Conservation (phyloP, 2,797 vertebrate species). For the Etheostoma perlongum region DNA sequence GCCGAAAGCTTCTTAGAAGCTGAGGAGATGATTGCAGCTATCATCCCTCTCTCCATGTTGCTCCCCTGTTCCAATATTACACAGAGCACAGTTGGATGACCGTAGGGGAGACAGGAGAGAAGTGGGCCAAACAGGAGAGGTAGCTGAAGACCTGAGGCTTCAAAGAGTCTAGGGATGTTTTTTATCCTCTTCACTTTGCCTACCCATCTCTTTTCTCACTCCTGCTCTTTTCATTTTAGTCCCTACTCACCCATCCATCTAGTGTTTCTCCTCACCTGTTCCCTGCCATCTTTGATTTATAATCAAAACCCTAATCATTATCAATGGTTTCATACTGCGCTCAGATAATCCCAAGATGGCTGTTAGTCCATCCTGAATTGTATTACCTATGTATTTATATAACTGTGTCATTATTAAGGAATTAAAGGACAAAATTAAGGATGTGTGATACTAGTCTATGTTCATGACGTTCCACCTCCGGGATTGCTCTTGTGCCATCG, state of each 20-base stretch:
- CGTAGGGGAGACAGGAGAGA: constrained; percentile 47
- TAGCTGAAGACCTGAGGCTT: constrained; percentile 64
- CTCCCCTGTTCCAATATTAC: constrained; percentile 55
- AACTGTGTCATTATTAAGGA: constrained; percentile 24
- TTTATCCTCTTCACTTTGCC: constrained; percentile 61
- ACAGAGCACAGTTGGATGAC: constrained; percentile 53
- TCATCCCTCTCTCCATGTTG: constrained; percentile 38
- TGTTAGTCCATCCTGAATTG: neutral
- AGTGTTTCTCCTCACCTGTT: constrained; percentile 30
- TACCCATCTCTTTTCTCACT: constrained; percentile 36
- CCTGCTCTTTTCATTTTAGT: constrained; percentile 29
- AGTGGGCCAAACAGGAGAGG: constrained; percentile 62
- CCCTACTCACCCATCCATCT: constrained; percentile 29
- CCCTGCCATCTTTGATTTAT: constrained; percentile 46
- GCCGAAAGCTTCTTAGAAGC: constrained; percentile 70
- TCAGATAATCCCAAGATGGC: constrained; percentile 11
- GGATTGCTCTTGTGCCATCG: too few species aligned
- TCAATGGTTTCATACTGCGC: constrained; percentile 1
- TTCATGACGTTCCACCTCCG: too few species aligned
- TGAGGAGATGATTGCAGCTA: constrained; percentile 66
- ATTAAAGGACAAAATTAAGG: constrained; percentile 23
- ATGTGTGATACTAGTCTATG: neutral
- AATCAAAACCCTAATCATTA: constrained; percentile 42
- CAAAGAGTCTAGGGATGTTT: constrained; percentile 58
- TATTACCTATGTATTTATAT: neutral